A percentile compares a stretch with the other conserved stretches of the same genome.
These are phyloP conservation scores for Musca vetustissima DNA, from an alignment of 1,140 invertebrate species.

Conservation along the genomic window DNA sequence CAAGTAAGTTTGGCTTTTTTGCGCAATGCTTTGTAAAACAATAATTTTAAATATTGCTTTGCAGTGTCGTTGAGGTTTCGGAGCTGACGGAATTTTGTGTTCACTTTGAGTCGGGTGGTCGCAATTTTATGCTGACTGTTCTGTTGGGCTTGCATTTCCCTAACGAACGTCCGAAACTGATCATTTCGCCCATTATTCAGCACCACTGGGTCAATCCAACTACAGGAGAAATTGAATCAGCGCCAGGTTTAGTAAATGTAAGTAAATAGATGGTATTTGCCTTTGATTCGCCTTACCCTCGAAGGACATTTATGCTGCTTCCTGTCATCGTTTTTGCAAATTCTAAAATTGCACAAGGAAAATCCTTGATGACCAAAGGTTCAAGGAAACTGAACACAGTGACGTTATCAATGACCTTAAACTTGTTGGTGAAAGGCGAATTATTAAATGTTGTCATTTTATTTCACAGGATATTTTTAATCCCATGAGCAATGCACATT, in stretches of 20 bases:
- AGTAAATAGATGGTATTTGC: conserved; percentile 34
- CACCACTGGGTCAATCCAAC: conserved; percentile 72
- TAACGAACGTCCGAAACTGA: conserved; percentile 70
- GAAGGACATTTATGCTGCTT: background rate
- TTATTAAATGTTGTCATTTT: background rate
- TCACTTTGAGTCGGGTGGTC: conserved; percentile 65
- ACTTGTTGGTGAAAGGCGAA: background rate
- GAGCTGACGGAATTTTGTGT: conserved; percentile 72
- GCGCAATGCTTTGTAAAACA: background rate
- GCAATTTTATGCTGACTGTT: conserved; percentile 66
- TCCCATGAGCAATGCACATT: conserved; percentile 1
- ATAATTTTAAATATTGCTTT: conserved; percentile 25
- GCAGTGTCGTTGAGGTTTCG: conserved; percentile 69
- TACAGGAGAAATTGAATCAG: conserved; percentile 66
- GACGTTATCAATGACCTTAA: conserved; percentile 2
- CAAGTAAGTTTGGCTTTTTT: conserved; percentile 45
- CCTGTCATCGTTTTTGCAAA: background rate
- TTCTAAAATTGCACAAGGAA: background rate
- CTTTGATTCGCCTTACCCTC: background rate
- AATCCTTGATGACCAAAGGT: conserved; percentile 2
- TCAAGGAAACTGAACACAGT: background rate
- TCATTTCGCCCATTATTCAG: conserved; percentile 64
- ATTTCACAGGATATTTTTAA: background rate
- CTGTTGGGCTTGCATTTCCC: conserved; percentile 70
- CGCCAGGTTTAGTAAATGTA: conserved; percentile 73